Conservation (phyloP, 1,140 invertebrate species). For the Drosophila sechellia region DNA sequence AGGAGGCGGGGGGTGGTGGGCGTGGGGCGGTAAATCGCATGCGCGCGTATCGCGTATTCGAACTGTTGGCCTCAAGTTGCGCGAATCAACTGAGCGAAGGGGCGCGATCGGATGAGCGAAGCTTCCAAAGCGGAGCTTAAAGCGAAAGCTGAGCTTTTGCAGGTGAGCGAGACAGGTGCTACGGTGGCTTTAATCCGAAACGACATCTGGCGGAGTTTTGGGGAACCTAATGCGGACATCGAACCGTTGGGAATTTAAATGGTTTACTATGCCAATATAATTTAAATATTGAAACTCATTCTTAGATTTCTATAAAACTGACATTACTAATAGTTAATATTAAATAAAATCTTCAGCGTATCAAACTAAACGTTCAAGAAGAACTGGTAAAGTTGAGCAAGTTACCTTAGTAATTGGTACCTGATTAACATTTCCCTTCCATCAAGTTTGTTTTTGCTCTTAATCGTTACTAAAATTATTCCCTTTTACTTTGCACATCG, state of each 20-base stretch:
- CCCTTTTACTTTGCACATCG: constrained; percentile 7
- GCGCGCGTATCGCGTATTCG: constrained; percentile 51
- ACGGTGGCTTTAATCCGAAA: not conserved
- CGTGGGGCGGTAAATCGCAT: constrained; percentile 26
- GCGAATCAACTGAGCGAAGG: constrained; percentile 61
- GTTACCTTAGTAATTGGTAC: not conserved
- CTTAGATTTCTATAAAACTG: too few species aligned
- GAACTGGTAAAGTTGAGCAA: not conserved
- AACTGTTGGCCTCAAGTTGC: constrained; percentile 65
- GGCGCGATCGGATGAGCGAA: constrained; percentile 27
- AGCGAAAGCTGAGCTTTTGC: constrained; percentile 20
- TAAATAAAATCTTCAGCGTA: too few species aligned
- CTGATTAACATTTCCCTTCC: not conserved
- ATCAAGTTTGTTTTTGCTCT: not conserved
- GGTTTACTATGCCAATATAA: not conserved
- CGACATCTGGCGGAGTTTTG: constrained; percentile 13
- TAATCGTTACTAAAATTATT: constrained; percentile 1
- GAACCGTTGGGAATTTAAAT: constrained; percentile 3
- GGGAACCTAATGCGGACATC: too few species aligned
- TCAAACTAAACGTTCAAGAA: not conserved
- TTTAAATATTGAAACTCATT: not conserved
- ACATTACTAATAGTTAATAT: too few species aligned
- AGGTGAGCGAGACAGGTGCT: constrained; percentile 26
- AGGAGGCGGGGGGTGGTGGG: constrained; percentile 40
- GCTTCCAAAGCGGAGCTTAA: constrained; percentile 22